Evolutionary conservation across 1,140 invertebrate genomes (phyloP), one percentile per base, ranked within the genome.

Genomic region (Papilio xuthus): DNA sequence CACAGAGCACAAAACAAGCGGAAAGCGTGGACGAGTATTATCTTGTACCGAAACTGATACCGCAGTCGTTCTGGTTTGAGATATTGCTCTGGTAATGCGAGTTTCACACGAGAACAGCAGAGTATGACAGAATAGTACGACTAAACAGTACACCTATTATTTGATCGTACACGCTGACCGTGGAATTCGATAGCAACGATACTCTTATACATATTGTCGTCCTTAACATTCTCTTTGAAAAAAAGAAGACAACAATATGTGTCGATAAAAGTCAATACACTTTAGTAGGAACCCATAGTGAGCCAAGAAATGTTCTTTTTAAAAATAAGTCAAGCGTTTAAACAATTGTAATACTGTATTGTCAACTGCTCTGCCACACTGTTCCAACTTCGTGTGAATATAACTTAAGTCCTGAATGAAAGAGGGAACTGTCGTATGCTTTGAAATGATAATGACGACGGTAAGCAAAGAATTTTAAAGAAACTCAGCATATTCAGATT

Each of bases 401-500:
- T 53, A 53, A 18, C 50, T 20, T 53, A 20, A 53, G 10, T 60
- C 20, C 56, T 60, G 23, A 67, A 67, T 67, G 3, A 13, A 15
- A 28, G 23, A 26, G 12, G 6, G 60, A 67, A 67, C 26, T 67
- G 26, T 28, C 26, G 60, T 15, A 28, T 26, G 26, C 60, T 67
- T 67, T 67, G 60, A 67, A 67, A 67, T 67, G 60, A 15, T 67
- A 67, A 67, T 67, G n/a, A 28, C 26, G 12, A 28, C 28, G 23
- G 60, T 26, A 28, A 67, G 13, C 26, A 67, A 67, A 67, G 60
- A 28, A 67, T 67, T 67, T 28, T 67, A 67, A 67, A 67, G 60
- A 18, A 67, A 67, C 15, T 67, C 18, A 15, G 13, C 26, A 67
- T 28, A 67, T 67, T 67, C 23, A 28, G 26, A 28, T 67, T 28